phyloP scores from a whole-genome alignment of 2,113 vertebrate genomes.

The Elanus axillaris region DNA sequence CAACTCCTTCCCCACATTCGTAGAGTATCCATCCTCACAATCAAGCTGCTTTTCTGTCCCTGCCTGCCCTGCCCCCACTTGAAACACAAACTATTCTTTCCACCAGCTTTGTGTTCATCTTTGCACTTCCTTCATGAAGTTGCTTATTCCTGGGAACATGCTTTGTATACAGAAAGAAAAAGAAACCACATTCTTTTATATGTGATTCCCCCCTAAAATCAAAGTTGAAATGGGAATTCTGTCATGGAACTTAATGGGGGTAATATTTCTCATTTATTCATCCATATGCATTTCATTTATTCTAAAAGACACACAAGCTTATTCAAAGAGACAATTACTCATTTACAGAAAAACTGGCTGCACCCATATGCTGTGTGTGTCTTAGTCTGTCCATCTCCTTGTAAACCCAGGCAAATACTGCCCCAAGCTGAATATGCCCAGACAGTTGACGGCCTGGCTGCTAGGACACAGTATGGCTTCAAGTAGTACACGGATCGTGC shows the following conservation, averaged over 20 bases:
- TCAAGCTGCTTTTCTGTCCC: not conserved
- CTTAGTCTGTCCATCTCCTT: not conserved
- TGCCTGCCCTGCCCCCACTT: not conserved
- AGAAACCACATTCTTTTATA: not conserved
- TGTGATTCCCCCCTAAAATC: not conserved
- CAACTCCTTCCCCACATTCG: fast-evolving
- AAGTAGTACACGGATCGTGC: not conserved
- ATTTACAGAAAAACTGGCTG: not conserved
- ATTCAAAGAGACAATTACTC: not conserved
- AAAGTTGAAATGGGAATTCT: not conserved
- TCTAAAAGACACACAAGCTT: not conserved
- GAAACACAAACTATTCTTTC: not conserved
- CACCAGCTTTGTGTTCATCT: not conserved
- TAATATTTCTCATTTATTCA: not conserved
- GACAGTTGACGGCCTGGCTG: not conserved
- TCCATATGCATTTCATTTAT: not conserved
- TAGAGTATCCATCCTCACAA: too few species aligned
- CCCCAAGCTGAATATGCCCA: not conserved
- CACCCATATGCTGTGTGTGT: not conserved
- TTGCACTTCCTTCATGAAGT: not conserved
- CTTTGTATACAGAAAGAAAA: not conserved
- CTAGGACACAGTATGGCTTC: not conserved
- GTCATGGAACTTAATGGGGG: not conserved
- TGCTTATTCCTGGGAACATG: not conserved
- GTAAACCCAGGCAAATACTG: not conserved